A percentile compares a stretch with the other conserved stretches of the same genome.
These are phyloP conservation scores for Plecturocebus donacophilus DNA, from an alignment of 2,113 vertebrate genomes.

Conservation along the genomic window DNA sequence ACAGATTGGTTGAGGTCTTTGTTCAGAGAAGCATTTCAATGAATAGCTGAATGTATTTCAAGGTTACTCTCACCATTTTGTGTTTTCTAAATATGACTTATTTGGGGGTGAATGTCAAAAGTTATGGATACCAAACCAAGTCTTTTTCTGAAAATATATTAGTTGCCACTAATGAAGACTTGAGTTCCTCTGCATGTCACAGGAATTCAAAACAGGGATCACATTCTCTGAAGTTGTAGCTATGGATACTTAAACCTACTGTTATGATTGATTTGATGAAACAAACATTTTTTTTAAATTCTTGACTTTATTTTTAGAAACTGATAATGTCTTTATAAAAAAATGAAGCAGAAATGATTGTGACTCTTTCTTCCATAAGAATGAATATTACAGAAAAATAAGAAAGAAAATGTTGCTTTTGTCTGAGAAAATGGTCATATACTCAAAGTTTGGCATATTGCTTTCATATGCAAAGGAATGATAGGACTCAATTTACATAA, in stretches of 20 bases:
- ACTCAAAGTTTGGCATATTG: not conserved
- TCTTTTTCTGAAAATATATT: not conserved
- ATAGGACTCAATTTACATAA: not conserved
- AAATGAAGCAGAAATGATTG: constrained; percentile 56
- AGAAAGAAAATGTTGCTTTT: constrained; percentile 37
- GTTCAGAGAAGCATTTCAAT: constrained; percentile 1
- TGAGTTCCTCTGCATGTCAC: constrained; percentile 40
- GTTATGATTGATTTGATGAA: not conserved
- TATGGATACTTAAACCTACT: not conserved
- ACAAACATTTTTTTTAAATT: constrained; percentile 64
- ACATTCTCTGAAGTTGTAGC: constrained; percentile 61
- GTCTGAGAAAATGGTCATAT: not conserved
- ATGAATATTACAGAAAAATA: not conserved
- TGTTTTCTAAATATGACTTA: constrained; percentile 55
- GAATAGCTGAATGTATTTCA: constrained; percentile 72
- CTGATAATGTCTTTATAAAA: constrained; percentile 29
- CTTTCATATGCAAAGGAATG: not conserved
- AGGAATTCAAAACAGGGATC: constrained; percentile 42
- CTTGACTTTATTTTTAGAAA: constrained; percentile 69
- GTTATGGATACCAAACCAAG: not conserved
- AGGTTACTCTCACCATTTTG: constrained; percentile 65
- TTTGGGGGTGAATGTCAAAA: constrained; percentile 61
- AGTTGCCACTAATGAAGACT: constrained; percentile 48
- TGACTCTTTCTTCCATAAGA: not conserved
- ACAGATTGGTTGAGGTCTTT: not conserved